These are phyloP conservation scores for Oreochromis grahami DNA, from an alignment of 2,797 vertebrate genomes.

Conservation along the genomic window DNA sequence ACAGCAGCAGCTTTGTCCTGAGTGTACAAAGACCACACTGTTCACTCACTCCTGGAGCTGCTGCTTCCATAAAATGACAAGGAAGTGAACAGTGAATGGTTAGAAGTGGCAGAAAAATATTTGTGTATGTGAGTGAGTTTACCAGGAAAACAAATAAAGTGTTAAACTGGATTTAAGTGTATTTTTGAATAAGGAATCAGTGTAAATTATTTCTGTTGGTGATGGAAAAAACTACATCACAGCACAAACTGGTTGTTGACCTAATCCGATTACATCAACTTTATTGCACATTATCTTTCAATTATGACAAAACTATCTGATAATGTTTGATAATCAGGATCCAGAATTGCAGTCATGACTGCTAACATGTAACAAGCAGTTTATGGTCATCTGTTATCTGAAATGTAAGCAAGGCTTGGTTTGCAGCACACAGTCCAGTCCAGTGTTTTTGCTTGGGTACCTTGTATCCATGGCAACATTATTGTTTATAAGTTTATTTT, in stretches of 20 bases:
- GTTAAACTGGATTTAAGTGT: neutral
- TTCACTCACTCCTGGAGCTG: conserved; percentile 12
- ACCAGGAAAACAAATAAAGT: neutral
- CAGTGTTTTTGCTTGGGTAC: neutral
- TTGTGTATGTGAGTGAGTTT: neutral
- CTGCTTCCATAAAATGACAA: conserved; percentile 34
- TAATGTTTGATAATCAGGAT: neutral
- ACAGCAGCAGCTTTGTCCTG: conserved; percentile 73
- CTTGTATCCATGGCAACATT: neutral
- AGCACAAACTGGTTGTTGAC: neutral
- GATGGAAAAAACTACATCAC: neutral
- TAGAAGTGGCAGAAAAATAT: neutral
- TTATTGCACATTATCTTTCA: neutral
- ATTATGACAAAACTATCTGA: neutral
- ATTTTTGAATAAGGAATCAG: neutral
- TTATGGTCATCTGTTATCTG: fast-evolving
- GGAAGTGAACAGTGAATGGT: conserved; percentile 9
- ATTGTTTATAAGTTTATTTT: neutral
- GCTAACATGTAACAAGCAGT: neutral
- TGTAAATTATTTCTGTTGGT: neutral
- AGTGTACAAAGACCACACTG: conserved; percentile 70
- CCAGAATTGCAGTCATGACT: neutral
- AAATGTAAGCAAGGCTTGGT: neutral
- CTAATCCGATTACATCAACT: neutral
- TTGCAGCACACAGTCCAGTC: neutral